phyloP scores from a whole-genome alignment of 2,797 vertebrate species.

The Pipistrellus pygmaeus region DNA sequence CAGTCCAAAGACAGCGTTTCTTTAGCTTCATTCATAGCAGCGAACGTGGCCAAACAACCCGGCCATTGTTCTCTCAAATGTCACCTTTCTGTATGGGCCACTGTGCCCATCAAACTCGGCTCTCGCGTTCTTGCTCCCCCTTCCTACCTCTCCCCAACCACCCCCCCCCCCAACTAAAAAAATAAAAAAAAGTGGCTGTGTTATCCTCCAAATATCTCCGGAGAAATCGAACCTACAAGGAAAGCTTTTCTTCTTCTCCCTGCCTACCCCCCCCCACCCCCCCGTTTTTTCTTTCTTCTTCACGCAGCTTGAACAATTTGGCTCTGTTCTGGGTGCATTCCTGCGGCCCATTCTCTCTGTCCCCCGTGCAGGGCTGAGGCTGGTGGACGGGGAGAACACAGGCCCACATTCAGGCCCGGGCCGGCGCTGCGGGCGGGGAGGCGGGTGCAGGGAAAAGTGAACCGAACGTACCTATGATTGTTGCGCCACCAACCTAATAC shows the following conservation, averaged over 20 bases:
- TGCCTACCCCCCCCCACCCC: background rate
- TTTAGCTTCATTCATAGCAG: slow-evolving; percentile 88
- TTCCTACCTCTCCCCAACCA: background rate
- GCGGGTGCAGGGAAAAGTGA: slow-evolving; percentile 71
- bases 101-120: slow-evolving; percentile 80
- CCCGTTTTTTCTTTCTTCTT: slow-evolving; percentile 82
- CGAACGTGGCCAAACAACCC: slow-evolving; percentile 84
- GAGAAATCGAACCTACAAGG: slow-evolving; percentile 81
- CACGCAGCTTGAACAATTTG: slow-evolving; percentile 81
- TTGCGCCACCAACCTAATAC: slow-evolving; percentile 87
- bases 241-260: slow-evolving; percentile 78
- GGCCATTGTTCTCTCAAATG: slow-evolving; percentile 88
- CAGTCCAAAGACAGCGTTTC: slow-evolving; percentile 88
- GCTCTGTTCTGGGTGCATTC: slow-evolving; percentile 86
- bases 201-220: slow-evolving; percentile 83
- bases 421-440: slow-evolving; percentile 4
- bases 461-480: slow-evolving; percentile 76
- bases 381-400: slow-evolving; percentile 79
- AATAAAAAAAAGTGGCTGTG: slow-evolving; percentile 66
- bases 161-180: no score
- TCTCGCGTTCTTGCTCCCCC: slow-evolving; percentile 59
- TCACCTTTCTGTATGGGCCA: slow-evolving; percentile 86
- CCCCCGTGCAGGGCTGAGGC: slow-evolving; percentile 73
- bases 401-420: slow-evolving; percentile 82
- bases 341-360: slow-evolving; percentile 85